phyloP scores from a whole-genome alignment of 1,140 invertebrate genomes.

The Branchinecta lindahli region DNA sequence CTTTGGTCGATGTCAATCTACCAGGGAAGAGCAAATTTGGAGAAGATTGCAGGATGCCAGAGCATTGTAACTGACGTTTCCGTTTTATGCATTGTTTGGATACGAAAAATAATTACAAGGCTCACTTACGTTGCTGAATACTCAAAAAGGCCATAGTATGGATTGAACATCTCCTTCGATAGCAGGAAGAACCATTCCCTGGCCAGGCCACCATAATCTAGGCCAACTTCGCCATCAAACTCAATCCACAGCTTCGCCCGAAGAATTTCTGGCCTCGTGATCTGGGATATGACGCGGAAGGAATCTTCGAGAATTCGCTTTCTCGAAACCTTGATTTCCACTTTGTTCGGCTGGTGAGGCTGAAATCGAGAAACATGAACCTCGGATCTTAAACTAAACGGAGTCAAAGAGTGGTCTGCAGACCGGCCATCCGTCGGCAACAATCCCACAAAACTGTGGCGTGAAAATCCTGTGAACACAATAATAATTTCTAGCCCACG shows the following conservation, averaged over 20 bases:
- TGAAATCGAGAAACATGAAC: conserved; percentile 34
- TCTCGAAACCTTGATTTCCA: conserved; percentile 84
- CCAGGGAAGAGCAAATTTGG: too few relatives aligned
- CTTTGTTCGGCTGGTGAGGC: conserved; percentile 92
- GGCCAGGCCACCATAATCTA: conserved; percentile 93
- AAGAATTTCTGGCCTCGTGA: conserved; percentile 66
- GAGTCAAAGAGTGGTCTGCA: conserved; percentile 11
- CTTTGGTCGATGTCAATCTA: too few relatives aligned
- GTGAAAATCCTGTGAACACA: too few relatives aligned
- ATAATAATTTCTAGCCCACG: too few relatives aligned
- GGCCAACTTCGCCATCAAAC: conserved; percentile 90
- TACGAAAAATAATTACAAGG: too few relatives aligned
- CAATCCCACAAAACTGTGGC: too few relatives aligned
- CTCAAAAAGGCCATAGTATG: conserved; percentile 97
- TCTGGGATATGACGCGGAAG: conserved; percentile 70
- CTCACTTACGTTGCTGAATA: conserved; percentile 83
- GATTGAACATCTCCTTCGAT: conserved; percentile 99
- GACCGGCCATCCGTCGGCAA: not conserved
- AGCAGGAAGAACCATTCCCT: conserved; percentile 97
- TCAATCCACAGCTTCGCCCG: conserved; percentile 98
- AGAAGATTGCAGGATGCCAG: too few relatives aligned
- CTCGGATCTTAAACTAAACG: conserved; percentile 20
- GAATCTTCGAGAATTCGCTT: conserved; percentile 90
- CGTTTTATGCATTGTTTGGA: too few relatives aligned
- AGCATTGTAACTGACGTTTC: too few relatives aligned